Percentiles rank a stretch among this genome's conserved stretches.
Conservation (phyloP, 2,888 invertebrate species). For the Trichacis sp. region DNA sequence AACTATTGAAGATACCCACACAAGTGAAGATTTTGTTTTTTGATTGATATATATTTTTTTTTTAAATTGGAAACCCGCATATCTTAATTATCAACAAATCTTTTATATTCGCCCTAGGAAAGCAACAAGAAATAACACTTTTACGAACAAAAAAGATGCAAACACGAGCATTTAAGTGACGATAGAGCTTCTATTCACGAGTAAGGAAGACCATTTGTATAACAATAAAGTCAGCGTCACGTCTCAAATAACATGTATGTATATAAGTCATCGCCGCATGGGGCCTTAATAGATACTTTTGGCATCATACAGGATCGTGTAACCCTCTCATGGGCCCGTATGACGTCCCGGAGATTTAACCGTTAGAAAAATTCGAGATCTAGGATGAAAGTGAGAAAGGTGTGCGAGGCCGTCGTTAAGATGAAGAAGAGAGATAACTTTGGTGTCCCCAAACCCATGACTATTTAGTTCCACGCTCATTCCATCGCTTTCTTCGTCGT, state of each 20-base stretch:
- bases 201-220: not conserved
- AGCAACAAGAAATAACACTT: no score
- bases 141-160: no score
- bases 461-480: not conserved
- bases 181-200: not conserved
- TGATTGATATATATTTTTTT: no score
- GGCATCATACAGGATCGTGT: not conserved
- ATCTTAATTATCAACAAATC: no score
- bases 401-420: conserved; percentile 51
- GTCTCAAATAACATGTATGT: not conserved
- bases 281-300: conserved; percentile 1
- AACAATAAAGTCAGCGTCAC: not conserved
- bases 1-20: no score
- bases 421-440: conserved; percentile 54
- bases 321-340: not conserved
- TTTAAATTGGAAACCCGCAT: no score
- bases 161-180: no score
- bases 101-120: no score
- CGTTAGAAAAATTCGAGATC: conserved; percentile 5
- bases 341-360: not conserved
- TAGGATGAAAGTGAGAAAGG: conserved; percentile 9
- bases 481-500: no score
- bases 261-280: not conserved
- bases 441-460: conserved; percentile 17
- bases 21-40: no score